Conservation (phyloP, 2,888 invertebrate genomes). For the Leucophenga montana region DNA sequence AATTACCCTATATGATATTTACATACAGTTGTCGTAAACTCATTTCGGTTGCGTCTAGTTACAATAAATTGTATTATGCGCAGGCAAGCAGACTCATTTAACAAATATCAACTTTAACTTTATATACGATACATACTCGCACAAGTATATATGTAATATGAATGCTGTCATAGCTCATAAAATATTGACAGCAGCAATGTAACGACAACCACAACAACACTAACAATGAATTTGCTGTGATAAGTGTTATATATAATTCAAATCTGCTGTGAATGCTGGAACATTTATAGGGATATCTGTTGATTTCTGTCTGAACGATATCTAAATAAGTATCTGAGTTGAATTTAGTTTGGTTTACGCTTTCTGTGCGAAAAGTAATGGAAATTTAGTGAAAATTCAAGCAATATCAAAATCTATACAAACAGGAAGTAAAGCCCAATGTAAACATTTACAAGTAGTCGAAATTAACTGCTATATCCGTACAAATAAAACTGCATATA, state of each 20-base stretch:
- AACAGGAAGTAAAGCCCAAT: conserved; percentile 17
- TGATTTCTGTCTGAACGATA: too few species aligned
- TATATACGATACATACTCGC: conserved; percentile 2
- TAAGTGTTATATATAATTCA: conserved; percentile 1
- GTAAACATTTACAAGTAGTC: neutral
- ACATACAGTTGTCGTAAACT: too few species aligned
- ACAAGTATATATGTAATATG: too few species aligned
- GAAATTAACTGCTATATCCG: conserved; percentile 7
- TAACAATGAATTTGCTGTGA: neutral
- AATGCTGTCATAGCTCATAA: conserved; percentile 9
- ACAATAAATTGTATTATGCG: too few species aligned
- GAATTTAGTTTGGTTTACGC: too few species aligned
- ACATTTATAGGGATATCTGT: too few species aligned
- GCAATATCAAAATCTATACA: neutral
- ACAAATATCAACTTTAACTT: neutral
- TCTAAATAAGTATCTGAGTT: too few species aligned
- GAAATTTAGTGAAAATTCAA: too few species aligned
- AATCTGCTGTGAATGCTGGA: neutral
- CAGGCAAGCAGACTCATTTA: too few species aligned
- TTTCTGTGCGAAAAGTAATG: too few species aligned
- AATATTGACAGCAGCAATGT: neutral
- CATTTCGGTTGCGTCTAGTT: too few species aligned
- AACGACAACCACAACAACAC: conserved; percentile 4
- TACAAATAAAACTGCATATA: neutral
- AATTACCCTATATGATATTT: too few species aligned